Percentiles rank a stretch among this genome's conserved stretches.
Evolutionary conservation across 2,797 vertebrate genomes (phyloP).

Genomic region (Hypotaenidia philippensis): DNA sequence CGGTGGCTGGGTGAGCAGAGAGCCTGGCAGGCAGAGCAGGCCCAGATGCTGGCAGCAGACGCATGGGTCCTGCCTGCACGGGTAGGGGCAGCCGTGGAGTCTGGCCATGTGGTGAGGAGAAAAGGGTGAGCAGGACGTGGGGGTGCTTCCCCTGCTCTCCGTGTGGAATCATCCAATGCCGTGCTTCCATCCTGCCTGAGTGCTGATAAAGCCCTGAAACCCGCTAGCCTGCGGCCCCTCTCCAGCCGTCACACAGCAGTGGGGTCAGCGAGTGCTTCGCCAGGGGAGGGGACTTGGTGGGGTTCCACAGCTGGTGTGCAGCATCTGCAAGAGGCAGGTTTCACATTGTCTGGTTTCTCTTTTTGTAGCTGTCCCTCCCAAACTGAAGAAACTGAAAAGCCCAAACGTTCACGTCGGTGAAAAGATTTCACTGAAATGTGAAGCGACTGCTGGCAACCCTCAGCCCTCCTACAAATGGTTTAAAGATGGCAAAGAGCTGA

Average conservation of each 20-base stretch:
- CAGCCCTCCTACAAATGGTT: slow-evolving; percentile 92
- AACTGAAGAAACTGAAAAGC: slow-evolving; percentile 92
- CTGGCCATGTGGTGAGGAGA: not conserved
- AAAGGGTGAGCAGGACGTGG: not conserved
- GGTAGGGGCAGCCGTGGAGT: not conserved
- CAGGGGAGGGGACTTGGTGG: fast-evolving
- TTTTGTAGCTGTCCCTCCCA: slow-evolving; percentile 86
- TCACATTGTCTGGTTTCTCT: slow-evolving; percentile 29
- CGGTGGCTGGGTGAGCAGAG: not conserved
- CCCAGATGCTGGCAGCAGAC: not conserved
- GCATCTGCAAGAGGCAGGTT: not conserved
- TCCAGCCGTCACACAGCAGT: fast-evolving
- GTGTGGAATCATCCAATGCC: fast-evolving
- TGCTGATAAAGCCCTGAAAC: not conserved
- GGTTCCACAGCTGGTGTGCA: fast-evolving
- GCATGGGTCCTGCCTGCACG: fast-evolving
- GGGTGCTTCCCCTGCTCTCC: not conserved
- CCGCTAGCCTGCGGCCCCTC: not conserved
- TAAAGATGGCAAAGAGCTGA: slow-evolving; percentile 95
- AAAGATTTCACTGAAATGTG: slow-evolving; percentile 92
- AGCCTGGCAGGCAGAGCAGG: not conserved
- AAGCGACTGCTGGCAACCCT: slow-evolving; percentile 89
- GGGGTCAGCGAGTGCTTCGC: not conserved
- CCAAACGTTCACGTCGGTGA: slow-evolving; percentile 88
- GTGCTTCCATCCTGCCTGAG: not conserved